A percentile compares a stretch with the other conserved stretches of the same genome.
Conservation (phyloP, 2,113 vertebrate genomes). For the Clarias gariepinus region DNA sequence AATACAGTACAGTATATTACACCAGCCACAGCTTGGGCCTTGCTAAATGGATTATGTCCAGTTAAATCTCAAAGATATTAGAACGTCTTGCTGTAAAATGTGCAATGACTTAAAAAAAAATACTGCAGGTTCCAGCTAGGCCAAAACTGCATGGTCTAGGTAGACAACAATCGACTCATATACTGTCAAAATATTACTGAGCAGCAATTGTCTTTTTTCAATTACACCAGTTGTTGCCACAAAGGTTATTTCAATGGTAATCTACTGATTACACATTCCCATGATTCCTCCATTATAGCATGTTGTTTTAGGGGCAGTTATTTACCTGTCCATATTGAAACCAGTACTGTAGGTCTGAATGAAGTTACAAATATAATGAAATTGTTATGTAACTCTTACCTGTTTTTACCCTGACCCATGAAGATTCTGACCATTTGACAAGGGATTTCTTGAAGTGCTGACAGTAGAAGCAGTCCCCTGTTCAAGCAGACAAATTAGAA, state of each 20-base stretch:
- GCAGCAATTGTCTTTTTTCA: not conserved
- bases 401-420: not conserved
- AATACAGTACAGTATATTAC: not conserved
- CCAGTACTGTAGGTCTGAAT: not conserved
- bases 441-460: slow-evolving; percentile 1
- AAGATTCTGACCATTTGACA: slow-evolving; percentile 6
- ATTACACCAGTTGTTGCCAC: not conserved
- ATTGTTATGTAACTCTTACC: not conserved
- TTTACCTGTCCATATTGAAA: not conserved
- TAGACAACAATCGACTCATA: not conserved
- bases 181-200: not conserved
- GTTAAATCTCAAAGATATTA: not conserved
- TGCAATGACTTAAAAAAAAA: not conserved
- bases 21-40: not conserved
- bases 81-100: not conserved
- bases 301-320: not conserved
- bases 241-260: not conserved
- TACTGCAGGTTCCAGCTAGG: not conserved
- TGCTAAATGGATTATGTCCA: not conserved
- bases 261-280: not conserved
- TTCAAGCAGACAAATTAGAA: not conserved
- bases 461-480: not conserved
- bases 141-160: not conserved
- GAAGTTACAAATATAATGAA: slow-evolving; percentile 10
- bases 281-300: not conserved